A percentile compares a stretch with the other conserved stretches of the same genome.
Evolutionary conservation across 2,888 invertebrate genomes (phyloP).

Genomic region (Apotomis betuletana): DNA sequence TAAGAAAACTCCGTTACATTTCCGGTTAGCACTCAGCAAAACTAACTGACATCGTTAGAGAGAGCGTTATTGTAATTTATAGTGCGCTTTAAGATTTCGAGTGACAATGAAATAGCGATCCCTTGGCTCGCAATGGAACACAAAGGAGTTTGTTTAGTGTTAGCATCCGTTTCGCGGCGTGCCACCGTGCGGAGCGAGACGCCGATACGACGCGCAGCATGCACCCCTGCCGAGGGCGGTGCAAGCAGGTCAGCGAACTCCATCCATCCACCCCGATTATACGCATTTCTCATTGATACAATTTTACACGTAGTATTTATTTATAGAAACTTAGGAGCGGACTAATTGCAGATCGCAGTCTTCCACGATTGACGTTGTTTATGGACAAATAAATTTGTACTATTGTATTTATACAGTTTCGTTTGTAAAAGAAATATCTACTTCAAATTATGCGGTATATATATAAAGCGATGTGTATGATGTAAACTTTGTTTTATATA

Average conservation of each 20-base stretch:
- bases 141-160: slow-evolving; percentile 33
- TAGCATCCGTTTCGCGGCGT: slow-evolving; percentile 42
- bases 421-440: no score
- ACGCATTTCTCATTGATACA: slow-evolving; percentile 17
- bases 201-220: slow-evolving; percentile 54
- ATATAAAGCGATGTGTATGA: no score
- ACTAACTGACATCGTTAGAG: slow-evolving; percentile 16
- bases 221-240: slow-evolving; percentile 71
- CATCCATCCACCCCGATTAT: slow-evolving; percentile 55
- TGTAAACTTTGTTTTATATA: no score
- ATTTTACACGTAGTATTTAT: neutral
- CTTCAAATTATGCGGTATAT: no score
- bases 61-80: neutral
- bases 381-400: no score
- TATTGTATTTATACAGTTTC: no score
- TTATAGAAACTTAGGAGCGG: neutral
- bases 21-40: slow-evolving; percentile 34
- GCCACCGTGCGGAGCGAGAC: slow-evolving; percentile 63
- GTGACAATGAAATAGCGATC: slow-evolving; percentile 24
- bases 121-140: slow-evolving; percentile 20
- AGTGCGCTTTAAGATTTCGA: neutral
- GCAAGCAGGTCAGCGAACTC: slow-evolving; percentile 75
- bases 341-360: neutral
- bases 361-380: no score
- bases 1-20: slow-evolving; percentile 44